A percentile compares a stretch with the other conserved stretches of the same genome.
These are phyloP conservation scores for Centropristis striata DNA, from an alignment of 2,113 vertebrate species.

Conservation along the genomic window DNA sequence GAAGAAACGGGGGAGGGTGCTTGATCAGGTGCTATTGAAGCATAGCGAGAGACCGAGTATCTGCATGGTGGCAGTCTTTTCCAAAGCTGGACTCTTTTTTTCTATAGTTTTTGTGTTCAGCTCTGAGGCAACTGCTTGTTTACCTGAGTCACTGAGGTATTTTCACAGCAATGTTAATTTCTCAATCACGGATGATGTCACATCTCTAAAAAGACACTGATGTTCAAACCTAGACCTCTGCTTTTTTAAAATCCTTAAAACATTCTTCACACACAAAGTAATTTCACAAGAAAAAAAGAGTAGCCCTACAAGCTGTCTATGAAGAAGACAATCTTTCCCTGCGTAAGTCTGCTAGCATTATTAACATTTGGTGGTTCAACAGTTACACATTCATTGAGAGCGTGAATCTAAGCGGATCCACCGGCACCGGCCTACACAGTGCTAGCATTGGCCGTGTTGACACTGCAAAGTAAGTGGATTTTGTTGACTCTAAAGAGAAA, in stretches of 20 bases:
- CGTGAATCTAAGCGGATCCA: conserved; percentile 8
- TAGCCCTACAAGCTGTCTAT: conserved; percentile 65
- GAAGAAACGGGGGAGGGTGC: conserved; percentile 80
- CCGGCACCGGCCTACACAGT: conserved; percentile 16
- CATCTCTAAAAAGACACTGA: conserved; percentile 61
- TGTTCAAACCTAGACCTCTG: conserved; percentile 52
- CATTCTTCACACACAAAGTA: conserved; percentile 64
- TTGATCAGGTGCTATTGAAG: conserved; percentile 83
- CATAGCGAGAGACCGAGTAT: conserved; percentile 79
- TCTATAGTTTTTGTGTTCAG: conserved; percentile 68
- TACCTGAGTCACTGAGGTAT: conserved; percentile 89
- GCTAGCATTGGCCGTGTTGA: conserved; percentile 35
- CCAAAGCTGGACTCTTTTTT: conserved; percentile 72
- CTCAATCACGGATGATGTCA: conserved; percentile 74
- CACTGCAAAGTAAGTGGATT: conserved; percentile 26
- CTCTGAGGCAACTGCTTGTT: conserved; percentile 85
- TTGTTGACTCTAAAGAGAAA: conserved; percentile 30
- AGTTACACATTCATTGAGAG: conserved; percentile 55
- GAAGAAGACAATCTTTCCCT: conserved; percentile 54
- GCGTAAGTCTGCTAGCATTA: conserved; percentile 43
- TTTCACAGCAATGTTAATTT: conserved; percentile 82
- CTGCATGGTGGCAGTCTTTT: conserved; percentile 73
- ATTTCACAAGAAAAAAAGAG: conserved; percentile 45
- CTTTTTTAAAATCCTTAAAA: conserved; percentile 47
- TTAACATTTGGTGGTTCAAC: conserved; percentile 62